Evolutionary conservation across 2,113 vertebrate species (phyloP), one percentile per base, ranked within the genome.

Genomic region (Sapayoa aenigma): DNA sequence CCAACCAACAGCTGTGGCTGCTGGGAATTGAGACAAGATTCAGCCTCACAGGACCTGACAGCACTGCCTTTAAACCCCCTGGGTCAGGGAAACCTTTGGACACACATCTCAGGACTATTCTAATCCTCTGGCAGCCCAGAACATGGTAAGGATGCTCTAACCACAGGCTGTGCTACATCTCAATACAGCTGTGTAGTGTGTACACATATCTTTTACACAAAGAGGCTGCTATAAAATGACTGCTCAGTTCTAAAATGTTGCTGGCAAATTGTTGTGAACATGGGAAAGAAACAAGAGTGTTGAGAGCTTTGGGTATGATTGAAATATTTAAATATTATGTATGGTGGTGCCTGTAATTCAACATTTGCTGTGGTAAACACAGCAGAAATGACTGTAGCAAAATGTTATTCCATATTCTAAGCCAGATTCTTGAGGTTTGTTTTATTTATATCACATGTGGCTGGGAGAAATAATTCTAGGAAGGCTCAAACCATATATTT

Each of bases 371-470:
- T 86, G 90, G 95, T 93, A 96, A 95, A 58, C 62, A 55, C 76
- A 94, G 85, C 65, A 71, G 85, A 96, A 96, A 91, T 80, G 46
- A 87, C 86, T 91, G 84, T 50, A 91, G 94, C 84, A 86, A 86
- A 92, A 90, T 81, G 75, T 89, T 89, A 91, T 96, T 97, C 93
- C 89, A 55, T 89, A 81, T 90, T 93, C 93, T 63, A 95, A 96
- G 96, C 92, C 97, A 96, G 81, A 83, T 96, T 95, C 87, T 92
- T 92, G 87, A 95, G 94, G 95, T 79, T 60, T 91, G 85, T 66
- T 96, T 95, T 97, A 93, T 96, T 96, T 95, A 68, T 94, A 91
- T 96, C 93, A 86, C 88, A 95, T 83, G 95, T 82, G 87, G 85
- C 85, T n/a, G 42, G 59, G 71, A 95, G 80, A 90, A 95, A 87